phyloP scores from a whole-genome alignment of 1,140 invertebrate genomes.

The Pseudomyrmex sp. region DNA sequence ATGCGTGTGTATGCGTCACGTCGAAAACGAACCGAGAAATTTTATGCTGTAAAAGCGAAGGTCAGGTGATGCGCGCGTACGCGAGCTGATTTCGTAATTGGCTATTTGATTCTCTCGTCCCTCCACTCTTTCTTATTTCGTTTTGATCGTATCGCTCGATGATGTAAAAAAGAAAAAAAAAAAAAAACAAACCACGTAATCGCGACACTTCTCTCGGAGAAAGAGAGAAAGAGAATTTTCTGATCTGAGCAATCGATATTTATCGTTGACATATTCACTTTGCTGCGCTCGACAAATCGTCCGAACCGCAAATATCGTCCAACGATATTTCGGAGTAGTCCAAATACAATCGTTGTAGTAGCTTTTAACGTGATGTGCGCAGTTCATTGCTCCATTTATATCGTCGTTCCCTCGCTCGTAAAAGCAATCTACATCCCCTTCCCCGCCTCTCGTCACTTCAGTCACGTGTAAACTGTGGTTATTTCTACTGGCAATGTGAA shows the following conservation, averaged over 20 bases:
- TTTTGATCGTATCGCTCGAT: not conserved
- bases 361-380: constrained; percentile 8
- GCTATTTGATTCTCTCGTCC: not conserved
- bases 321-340: constrained; percentile 5
- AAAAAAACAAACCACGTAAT: not conserved
- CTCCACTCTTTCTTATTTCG: not conserved
- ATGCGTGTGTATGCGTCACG: not conserved
- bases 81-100: constrained; percentile 52
- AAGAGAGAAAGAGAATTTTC: too few relatives aligned
- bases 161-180: not conserved
- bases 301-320: not conserved
- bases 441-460: not conserved
- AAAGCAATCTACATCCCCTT: constrained; percentile 20
- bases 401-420: constrained; percentile 36
- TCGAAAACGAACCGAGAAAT: constrained; percentile 27
- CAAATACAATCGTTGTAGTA: constrained; percentile 18
- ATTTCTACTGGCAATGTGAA: constrained; percentile 6
- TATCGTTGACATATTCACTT: not conserved
- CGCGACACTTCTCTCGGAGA: not conserved
- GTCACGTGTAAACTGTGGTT: constrained; percentile 15
- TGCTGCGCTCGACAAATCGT: not conserved
- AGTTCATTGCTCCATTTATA: constrained; percentile 52
- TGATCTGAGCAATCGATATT: not conserved
- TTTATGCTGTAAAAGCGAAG: constrained; percentile 50
- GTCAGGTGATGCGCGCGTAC: constrained; percentile 43